Evolutionary conservation across 2,888 invertebrate genomes (phyloP), one percentile per base, ranked within the genome.

Genomic region (Myathropa florea): DNA sequence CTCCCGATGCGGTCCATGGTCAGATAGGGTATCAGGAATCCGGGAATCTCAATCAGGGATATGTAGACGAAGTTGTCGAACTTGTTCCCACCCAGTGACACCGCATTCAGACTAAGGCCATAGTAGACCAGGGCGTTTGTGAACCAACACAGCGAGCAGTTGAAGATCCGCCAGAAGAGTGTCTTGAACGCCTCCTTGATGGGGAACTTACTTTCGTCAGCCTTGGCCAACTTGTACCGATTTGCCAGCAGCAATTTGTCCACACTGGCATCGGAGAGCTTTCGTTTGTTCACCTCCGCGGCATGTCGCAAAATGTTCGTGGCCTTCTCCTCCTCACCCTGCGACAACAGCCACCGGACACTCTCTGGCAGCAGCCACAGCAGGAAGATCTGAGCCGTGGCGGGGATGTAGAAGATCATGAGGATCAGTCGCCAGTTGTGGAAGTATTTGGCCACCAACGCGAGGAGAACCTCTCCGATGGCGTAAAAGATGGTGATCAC

Each of bases 101-200:
- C 96, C 0, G 97, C 95, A 92, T 96, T 96, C 72, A 97, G 93
- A 0, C 96, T 96, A 46, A 97, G 92, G 0, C 97, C 97, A 90
- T 96, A 97, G 91, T 96, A 97, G 23, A 97, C 95, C 87, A 97
- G 95, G 0, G 96, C 95, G 89, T 96, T 95, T 0, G 96, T 95
- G 18, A 96, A 94, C 96, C 96, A 97, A 93, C 96, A 96, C 89
- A 96, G 94, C n/a, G 95, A 95, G 88, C 96, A 96, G 67, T 95
- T 95, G 1, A 94, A 81, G 72, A 93, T 91, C 55, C 92, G 90
- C 90, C 91, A 91, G 64, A 91, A 90, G 21, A 93, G 88, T 67
- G 89, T 90, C n/a, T 85, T 88, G 55, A 92, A 92, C 0, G 92
- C 91, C 30, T 90, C 89, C 4, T 90, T 90, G n/a, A 92, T 90